These are phyloP conservation scores for Bombylius discolor DNA, from an alignment of 2,888 invertebrate species.

Conservation along the genomic window DNA sequence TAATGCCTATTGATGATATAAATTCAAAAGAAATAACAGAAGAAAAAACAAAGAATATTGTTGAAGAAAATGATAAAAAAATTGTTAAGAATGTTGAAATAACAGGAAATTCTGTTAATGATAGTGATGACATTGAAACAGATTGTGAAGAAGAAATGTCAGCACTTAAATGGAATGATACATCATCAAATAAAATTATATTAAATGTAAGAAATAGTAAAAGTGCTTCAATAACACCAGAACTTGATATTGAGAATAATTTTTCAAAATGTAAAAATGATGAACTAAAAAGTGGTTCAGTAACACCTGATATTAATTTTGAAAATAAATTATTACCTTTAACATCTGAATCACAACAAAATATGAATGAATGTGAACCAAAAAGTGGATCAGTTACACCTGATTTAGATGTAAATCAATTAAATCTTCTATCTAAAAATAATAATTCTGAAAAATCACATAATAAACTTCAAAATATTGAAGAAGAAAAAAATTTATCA, in stretches of 20 bases:
- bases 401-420: not conserved
- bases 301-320: too few species aligned
- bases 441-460: too few species aligned
- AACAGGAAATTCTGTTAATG: not conserved
- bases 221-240: constrained; percentile 3
- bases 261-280: too few species aligned
- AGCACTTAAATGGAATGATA: constrained; percentile 10
- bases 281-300: too few species aligned
- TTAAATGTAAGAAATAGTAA: not conserved
- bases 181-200: not conserved
- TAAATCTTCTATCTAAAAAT: too few species aligned
- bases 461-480: too few species aligned
- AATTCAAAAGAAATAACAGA: not conserved
- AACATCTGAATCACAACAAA: too few species aligned
- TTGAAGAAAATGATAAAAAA: too few species aligned
- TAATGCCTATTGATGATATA: not conserved
- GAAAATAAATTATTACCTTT: too few species aligned
- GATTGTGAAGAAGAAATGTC: constrained; percentile 16
- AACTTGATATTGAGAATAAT: constrained; percentile 2
- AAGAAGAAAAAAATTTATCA: too few species aligned
- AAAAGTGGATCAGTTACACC: constrained; percentile 1
- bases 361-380: too few species aligned
- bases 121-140: constrained; percentile 8
- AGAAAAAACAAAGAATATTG: not conserved
- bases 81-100: not conserved